Evolutionary conservation across 2,797 vertebrate genomes (phyloP).

Genomic region (Pelobates cultripes): DNA sequence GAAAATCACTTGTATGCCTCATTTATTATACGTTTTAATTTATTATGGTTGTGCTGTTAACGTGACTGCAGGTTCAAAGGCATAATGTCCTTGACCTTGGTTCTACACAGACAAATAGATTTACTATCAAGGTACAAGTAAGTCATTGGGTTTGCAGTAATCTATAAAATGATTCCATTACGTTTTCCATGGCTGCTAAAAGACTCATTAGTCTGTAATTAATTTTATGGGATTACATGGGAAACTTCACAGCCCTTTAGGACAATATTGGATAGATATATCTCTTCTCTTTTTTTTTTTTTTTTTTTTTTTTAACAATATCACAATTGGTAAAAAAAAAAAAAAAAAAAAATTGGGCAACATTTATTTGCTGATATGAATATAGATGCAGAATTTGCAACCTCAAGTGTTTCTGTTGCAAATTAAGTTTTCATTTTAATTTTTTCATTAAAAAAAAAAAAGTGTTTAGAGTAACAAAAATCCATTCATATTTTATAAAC

Average conservation of each 20-base stretch:
- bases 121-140: not conserved
- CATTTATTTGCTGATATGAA: no score
- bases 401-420: no score
- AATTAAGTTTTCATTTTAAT: no score
- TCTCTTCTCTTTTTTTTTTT: no score
- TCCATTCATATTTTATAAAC: no score
- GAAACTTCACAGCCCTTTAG: not conserved
- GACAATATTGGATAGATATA: not conserved
- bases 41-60: not conserved
- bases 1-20: not conserved
- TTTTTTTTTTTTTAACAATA: no score
- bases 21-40: not conserved
- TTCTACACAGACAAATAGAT: not conserved
- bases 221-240: not conserved
- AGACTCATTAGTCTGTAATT: slow-evolving; percentile 8
- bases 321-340: no score
- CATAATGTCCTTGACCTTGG: not conserved
- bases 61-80: not conserved
- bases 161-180: slow-evolving; percentile 11
- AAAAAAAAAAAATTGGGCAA: no score
- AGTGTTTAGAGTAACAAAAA: no score
- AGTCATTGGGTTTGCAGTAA: slow-evolving; percentile 6
- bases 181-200: not conserved
- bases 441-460: no score
- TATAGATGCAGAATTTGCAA: no score